A percentile compares a stretch with the other conserved stretches of the same genome.
These are phyloP conservation scores for Sesamia nonagrioides DNA, from an alignment of 1,140 invertebrate genomes.

Conservation along the genomic window DNA sequence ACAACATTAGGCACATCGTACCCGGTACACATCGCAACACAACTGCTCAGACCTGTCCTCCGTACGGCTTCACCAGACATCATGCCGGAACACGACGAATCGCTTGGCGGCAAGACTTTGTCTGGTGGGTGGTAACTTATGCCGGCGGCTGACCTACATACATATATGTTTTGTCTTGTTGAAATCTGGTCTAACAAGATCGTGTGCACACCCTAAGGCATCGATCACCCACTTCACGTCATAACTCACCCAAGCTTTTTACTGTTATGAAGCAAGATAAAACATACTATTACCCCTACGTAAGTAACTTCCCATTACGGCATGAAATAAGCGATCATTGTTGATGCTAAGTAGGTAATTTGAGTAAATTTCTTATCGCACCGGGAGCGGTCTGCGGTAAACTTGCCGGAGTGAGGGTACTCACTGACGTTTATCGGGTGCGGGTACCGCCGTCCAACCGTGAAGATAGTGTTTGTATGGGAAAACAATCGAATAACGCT, in stretches of 20 bases:
- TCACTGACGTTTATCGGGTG: slow-evolving; percentile 16
- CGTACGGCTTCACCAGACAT: no score
- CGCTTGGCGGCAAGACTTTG: no score
- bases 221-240: slow-evolving; percentile 19
- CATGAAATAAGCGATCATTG: slow-evolving; percentile 38
- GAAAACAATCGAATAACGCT: slow-evolving; percentile 30
- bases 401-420: slow-evolving; percentile 66
- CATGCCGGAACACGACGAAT: no score
- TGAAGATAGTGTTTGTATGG: slow-evolving; percentile 42
- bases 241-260: slow-evolving; percentile 23
- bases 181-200: no score
- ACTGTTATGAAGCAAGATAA: slow-evolving; percentile 3
- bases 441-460: slow-evolving; percentile 10
- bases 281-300: slow-evolving; percentile 18
- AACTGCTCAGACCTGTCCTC: no score
- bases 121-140: no score
- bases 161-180: no score
- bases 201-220: background rate
- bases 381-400: slow-evolving; percentile 57
- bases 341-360: slow-evolving; percentile 64
- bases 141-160: no score
- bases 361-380: slow-evolving; percentile 70
- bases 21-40: no score
- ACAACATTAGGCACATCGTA: no score
- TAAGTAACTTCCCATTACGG: background rate